Base-by-base conservation (phyloP, 2,888 invertebrate genomes). In the Cheilosia scutellata region DNA sequence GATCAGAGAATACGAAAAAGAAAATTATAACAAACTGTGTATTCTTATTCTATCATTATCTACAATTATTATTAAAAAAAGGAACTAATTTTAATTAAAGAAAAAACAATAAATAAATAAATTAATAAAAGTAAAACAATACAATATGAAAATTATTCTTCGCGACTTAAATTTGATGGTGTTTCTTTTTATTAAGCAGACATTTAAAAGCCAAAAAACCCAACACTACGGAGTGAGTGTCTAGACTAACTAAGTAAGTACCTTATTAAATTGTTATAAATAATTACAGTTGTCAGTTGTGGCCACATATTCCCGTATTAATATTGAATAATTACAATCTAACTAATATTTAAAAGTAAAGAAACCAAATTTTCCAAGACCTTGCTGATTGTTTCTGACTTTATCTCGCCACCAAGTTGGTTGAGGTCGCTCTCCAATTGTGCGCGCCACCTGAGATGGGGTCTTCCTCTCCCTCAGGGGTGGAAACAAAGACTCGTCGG, bases 141-240 rank as follows among this genome's bases (percentile, higher is more conserved):
- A 58, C 40, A 74, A 57, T 78, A 84, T 79, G 79, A 60, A 83
- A 68, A 74, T 79, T 68, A 79, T 84, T 74, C 63, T 84, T 84
- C 70, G 79, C 70, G 83, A 84, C 62, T 66, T 75, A 68, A 79
- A 68, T 16, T 2, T 16, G 5, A 0, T 27, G 13, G 47, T 5
- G 53, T 82, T 75, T 75, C 44, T 5, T 33, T 33, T 31, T 37
- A 4, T 29, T 29, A 29, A 4, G 3, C 1, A 4, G 3, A 4
- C 3, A 5, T 4, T 4, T 11, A 11, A 37, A 37, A 2, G 33
- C 33, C 9, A 9, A 11, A 3, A 37, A 9, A 11, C 3, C 3
- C 33, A 37, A 31, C 2, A 2, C 20, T 20, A 20, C 20, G 2
- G 20, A 20, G 20, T 20, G 20, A 20, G 20, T 2, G 20, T 20